A percentile compares a stretch with the other conserved stretches of the same genome.
phyloP scores from a whole-genome alignment of 1,140 invertebrate genomes.

The Trinorchestia longiramus region DNA sequence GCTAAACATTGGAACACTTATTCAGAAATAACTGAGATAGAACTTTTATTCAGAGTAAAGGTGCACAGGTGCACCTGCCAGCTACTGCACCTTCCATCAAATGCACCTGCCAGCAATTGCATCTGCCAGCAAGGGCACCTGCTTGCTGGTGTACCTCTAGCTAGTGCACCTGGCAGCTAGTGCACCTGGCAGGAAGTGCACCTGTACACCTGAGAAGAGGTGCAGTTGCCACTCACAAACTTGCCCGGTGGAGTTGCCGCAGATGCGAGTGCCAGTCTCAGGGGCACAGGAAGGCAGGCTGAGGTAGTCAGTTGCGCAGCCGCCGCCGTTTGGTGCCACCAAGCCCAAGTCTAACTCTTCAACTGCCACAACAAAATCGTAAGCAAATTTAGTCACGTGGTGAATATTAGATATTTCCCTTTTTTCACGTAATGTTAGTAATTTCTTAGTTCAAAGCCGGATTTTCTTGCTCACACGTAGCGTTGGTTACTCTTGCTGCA shows the following conservation, averaged over 20 bases:
- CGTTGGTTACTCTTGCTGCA: not conserved
- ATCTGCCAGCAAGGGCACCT: too few relatives aligned
- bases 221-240: slow-evolving; percentile 67
- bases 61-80: too few relatives aligned
- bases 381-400: not conserved
- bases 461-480: not conserved
- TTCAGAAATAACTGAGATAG: too few relatives aligned
- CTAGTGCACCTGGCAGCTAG: too few relatives aligned
- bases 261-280: slow-evolving; percentile 69
- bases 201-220: too few relatives aligned
- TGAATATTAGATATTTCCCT: not conserved
- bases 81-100: too few relatives aligned
- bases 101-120: too few relatives aligned
- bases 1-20: too few relatives aligned
- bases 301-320: slow-evolving; percentile 69
- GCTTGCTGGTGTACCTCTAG: too few relatives aligned
- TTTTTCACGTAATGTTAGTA: not conserved
- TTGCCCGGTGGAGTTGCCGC: slow-evolving; percentile 68
- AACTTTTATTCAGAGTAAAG: too few relatives aligned
- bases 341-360: slow-evolving; percentile 67
- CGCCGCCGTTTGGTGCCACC: slow-evolving; percentile 66
- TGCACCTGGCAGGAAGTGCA: too few relatives aligned
- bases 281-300: slow-evolving; percentile 69
- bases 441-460: not conserved
- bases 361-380: slow-evolving; percentile 62